Percentiles rank a stretch among this genome's conserved stretches.
Evolutionary conservation across 2,113 vertebrate species (phyloP).

Genomic region (Psittacara wagleri): DNA sequence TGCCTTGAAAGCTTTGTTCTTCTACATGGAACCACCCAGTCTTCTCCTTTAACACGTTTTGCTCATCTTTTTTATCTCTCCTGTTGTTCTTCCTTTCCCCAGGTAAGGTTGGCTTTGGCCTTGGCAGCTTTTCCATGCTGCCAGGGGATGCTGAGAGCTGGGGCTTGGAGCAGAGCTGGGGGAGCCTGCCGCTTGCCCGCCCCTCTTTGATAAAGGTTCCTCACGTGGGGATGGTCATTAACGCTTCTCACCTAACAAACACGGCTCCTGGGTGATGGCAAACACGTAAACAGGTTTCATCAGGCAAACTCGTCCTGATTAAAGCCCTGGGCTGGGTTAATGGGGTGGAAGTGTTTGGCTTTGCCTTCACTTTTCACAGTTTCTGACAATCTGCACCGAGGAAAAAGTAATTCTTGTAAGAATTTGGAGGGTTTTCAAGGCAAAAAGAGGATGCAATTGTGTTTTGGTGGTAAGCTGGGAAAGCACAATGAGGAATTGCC

Average conservation of each 20-base stretch:
- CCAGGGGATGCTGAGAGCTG: background rate
- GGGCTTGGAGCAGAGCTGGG: fast-evolving
- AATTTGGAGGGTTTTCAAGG: background rate
- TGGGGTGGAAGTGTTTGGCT: constrained; percentile 65
- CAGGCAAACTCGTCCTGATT: constrained; percentile 60
- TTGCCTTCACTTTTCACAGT: background rate
- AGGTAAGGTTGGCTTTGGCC: background rate
- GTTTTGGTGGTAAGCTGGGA: background rate
- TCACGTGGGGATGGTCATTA: constrained; percentile 39
- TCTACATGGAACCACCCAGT: fast-evolving
- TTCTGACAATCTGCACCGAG: background rate
- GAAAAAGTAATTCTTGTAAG: background rate
- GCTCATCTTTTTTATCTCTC: too few relatives aligned
- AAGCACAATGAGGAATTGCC: too few relatives aligned
- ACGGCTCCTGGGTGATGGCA: constrained; percentile 40
- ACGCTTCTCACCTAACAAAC: constrained; percentile 63
- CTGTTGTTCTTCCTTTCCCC: background rate
- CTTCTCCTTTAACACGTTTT: background rate
- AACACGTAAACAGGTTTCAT: constrained; percentile 67
- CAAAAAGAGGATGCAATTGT: background rate
- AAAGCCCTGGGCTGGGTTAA: constrained; percentile 62
- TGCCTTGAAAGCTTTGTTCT: background rate
- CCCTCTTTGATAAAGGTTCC: background rate
- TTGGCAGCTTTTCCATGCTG: background rate
- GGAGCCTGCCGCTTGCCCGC: background rate